Conservation (phyloP, 2,888 invertebrate genomes). For the Drosophila quinaria region DNA sequence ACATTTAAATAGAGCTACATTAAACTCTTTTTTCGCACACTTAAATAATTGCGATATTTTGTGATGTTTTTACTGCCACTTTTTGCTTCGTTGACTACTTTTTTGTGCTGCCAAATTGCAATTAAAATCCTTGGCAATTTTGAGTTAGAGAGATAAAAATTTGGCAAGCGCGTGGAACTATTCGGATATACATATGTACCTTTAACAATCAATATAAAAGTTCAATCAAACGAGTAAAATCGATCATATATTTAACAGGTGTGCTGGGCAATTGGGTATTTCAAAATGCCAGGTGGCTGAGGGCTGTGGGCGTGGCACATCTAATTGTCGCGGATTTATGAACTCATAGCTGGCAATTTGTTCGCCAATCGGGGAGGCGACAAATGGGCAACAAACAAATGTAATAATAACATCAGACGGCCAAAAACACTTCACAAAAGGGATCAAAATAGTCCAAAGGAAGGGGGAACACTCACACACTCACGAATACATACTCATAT, state of each 20-base stretch:
- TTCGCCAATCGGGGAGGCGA: conserved; percentile 56
- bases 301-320: conserved; percentile 63
- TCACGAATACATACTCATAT: conserved; percentile 35
- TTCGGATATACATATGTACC: conserved; percentile 22
- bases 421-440: conserved; percentile 55
- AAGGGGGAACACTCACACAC: conserved; percentile 16
- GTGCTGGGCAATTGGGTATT: conserved; percentile 40
- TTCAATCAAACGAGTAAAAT: conserved; percentile 4
- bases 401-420: conserved; percentile 73
- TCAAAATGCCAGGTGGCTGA: conserved; percentile 57
- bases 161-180: conserved; percentile 45
- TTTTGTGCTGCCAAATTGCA: conserved; percentile 33
- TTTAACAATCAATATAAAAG: conserved; percentile 4
- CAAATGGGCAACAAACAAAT: conserved; percentile 78
- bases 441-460: conserved; percentile 54
- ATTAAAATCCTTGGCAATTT: conserved; percentile 19
- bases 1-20: not conserved
- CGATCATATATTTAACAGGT: conserved; percentile 40
- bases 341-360: conserved; percentile 66
- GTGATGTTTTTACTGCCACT: not conserved
- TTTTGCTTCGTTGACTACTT: not conserved
- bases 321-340: conserved; percentile 70
- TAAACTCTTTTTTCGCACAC: not conserved
- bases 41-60: conserved; percentile 3
- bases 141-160: conserved; percentile 34